Evolutionary conservation across 2,113 vertebrate genomes (phyloP), one percentile per base, ranked within the genome.

Genomic region (Coreoperca whiteheadi): DNA sequence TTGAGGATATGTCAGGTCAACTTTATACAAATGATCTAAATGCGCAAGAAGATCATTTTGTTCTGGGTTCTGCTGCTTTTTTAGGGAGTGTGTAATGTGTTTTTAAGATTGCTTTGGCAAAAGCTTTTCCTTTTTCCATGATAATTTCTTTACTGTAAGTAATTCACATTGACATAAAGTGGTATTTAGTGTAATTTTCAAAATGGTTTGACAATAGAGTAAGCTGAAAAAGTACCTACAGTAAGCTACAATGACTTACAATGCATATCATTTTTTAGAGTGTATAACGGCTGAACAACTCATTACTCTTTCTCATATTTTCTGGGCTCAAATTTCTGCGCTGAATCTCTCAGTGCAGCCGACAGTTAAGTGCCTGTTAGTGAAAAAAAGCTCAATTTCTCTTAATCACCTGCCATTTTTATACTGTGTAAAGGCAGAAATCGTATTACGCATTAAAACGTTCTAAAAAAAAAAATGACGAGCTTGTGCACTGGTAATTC

Each of bases 1-100:
- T 72, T 54, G 79, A 87, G 54, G 63, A 56, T 25, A 0, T 65
- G 68, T 79, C 83, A 74, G 54, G 28, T 72, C 72, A 65, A 79
- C 54, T 83, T 77, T 6, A 61, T 21, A 51, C 18, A 61, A 79
- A 74, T 39, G 0, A 75, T 60, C 32, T 16, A 39, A 54, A 77
- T 32, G 66, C 25, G 34, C 21, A 32, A 16, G 72, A 32, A 28
- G 61, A 64, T 48, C 1, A 54, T 56, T 57, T 4, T 23, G 16
- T 39, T 85, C 41, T 14, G 34, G 41, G 8, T 20, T 66, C 30
- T 25, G 4, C 48, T 16, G 16, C 21, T 71, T 32, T 46, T 56
- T 74, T 28, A 67, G 82, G n/a, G n/a, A 66, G 11, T 4, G 6
- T 23, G 20, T 11, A 1, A 72, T 85, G 70, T 76, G 30, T 12